phyloP scores from a whole-genome alignment of 1,140 invertebrate genomes.

The Marisa cornuarietis region DNA sequence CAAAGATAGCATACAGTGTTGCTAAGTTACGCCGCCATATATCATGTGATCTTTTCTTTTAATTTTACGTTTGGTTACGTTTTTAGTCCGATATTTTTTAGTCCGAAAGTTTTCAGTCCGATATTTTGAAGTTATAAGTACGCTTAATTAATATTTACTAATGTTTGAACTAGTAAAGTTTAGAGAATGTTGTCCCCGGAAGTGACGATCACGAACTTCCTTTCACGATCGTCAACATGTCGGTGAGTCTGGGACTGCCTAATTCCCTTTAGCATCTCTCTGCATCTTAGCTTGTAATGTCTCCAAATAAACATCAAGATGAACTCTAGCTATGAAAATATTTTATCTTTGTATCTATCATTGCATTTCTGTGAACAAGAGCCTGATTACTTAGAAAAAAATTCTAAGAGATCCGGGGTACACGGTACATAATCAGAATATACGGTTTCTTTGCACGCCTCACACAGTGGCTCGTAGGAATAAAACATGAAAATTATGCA shows the following conservation, averaged over 20 bases:
- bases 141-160: background rate
- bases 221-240: constrained; percentile 22
- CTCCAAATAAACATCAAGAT: too few relatives aligned
- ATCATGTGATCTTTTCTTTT: constrained; percentile 37
- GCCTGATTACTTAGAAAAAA: too few relatives aligned
- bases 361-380: too few relatives aligned
- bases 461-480: too few relatives aligned
- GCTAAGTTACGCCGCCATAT: constrained; percentile 34
- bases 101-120: background rate
- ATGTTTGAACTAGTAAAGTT: background rate
- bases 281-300: too few relatives aligned
- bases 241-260: background rate
- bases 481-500: background rate
- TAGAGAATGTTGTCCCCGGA: background rate
- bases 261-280: too few relatives aligned
- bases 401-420: too few relatives aligned
- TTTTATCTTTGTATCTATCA: too few relatives aligned
- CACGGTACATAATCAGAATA: too few relatives aligned
- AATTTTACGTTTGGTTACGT: background rate
- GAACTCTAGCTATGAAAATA: too few relatives aligned
- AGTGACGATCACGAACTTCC: constrained; percentile 8
- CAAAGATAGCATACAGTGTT: constrained; percentile 30
- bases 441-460: too few relatives aligned
- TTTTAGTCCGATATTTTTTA: background rate
- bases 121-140: background rate